These are phyloP conservation scores for Heterotis niloticus DNA, from an alignment of 2,113 vertebrate genomes.

Conservation along the genomic window DNA sequence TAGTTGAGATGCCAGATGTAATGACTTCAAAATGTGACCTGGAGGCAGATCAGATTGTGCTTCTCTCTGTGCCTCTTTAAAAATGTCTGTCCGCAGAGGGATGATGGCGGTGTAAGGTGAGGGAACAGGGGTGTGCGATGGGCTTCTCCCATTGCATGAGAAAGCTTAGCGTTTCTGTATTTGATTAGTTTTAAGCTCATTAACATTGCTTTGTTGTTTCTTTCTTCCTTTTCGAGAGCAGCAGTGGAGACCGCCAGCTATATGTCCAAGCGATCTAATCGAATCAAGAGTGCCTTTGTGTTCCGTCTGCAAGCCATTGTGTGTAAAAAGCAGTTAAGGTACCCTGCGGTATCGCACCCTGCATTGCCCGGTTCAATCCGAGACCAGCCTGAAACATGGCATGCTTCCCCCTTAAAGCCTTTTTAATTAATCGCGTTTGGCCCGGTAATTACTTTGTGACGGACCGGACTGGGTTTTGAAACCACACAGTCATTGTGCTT, in stretches of 20 bases:
- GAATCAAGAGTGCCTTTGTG: constrained; percentile 12
- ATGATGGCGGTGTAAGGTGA: background rate
- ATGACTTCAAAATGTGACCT: constrained; percentile 39
- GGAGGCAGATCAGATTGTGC: constrained; percentile 14
- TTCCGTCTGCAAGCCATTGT: background rate
- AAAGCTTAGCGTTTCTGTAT: background rate
- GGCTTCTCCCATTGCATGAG: background rate
- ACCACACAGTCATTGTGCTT: background rate
- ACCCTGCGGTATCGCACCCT: background rate
- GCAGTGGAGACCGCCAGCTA: background rate
- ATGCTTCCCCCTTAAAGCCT: constrained; percentile 16
- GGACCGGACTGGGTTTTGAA: background rate
- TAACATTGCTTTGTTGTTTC: constrained; percentile 6
- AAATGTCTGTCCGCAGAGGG: background rate
- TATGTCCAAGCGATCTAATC: constrained; percentile 3
- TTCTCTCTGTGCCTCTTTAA: background rate
- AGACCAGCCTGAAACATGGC: background rate
- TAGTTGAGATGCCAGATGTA: constrained; percentile 33
- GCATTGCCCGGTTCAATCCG: background rate
- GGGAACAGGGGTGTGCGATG: background rate
- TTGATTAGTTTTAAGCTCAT: constrained; percentile 26
- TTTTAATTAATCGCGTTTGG: constrained; percentile 21
- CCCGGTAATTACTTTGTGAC: constrained; percentile 5
- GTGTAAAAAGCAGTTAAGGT: background rate
- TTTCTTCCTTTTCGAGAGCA: background rate